phyloP scores from a whole-genome alignment of 2,888 invertebrate genomes.

The Netelia fuscicornis region DNA sequence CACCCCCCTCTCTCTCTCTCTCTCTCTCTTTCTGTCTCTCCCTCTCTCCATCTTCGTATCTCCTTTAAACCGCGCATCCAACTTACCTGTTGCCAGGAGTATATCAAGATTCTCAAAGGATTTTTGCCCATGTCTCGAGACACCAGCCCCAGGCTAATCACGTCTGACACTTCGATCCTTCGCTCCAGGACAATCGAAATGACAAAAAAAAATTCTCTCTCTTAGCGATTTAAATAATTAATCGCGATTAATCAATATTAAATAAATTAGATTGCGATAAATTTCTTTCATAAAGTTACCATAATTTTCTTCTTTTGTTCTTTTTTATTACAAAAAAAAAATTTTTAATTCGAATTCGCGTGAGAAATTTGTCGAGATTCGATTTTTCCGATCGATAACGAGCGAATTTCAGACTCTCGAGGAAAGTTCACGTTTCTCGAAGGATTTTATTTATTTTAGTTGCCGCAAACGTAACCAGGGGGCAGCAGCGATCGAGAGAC shows the following conservation, averaged over 20 bases:
- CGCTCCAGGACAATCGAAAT: slow-evolving; percentile 27
- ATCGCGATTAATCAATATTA: no score
- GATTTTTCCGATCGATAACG: no score
- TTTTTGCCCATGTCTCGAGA: slow-evolving; percentile 39
- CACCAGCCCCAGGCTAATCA: slow-evolving; percentile 46
- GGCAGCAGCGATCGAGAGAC: neutral
- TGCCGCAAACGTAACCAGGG: neutral
- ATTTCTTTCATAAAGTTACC: no score
- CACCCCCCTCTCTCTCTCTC: neutral
- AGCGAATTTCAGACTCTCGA: no score
- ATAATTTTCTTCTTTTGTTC: no score
- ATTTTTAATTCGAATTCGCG: no score
- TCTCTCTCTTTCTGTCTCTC: neutral
- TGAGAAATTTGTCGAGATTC: no score
- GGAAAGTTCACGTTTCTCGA: no score
- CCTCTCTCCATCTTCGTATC: slow-evolving; percentile 12
- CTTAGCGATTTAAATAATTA: no score
- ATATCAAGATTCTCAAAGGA: slow-evolving; percentile 65
- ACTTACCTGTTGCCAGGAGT: slow-evolving; percentile 70
- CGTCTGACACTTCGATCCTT: slow-evolving; percentile 21
- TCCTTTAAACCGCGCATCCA: slow-evolving; percentile 41
- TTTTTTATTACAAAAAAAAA: no score
- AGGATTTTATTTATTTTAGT: no score
- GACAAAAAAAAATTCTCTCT: neutral
- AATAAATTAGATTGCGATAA: no score